Conservation (phyloP, 1,140 invertebrate genomes). For the Cydia fagiglandana region DNA sequence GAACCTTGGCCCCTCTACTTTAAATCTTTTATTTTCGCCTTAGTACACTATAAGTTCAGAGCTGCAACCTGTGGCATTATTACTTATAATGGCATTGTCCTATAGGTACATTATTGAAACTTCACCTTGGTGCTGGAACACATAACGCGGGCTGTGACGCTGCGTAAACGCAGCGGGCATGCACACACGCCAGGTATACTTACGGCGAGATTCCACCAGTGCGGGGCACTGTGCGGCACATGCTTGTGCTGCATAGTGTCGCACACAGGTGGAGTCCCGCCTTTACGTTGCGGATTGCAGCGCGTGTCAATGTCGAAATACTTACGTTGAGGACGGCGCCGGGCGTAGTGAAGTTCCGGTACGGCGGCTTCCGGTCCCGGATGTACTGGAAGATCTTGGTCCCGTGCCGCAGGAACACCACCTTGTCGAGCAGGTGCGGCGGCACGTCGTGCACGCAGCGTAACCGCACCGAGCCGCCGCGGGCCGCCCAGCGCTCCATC, state of each 20-base stretch:
- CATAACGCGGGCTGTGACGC: slow-evolving; percentile 83
- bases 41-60: too few relatives aligned
- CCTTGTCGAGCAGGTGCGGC: slow-evolving; percentile 82
- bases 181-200: slow-evolving; percentile 47
- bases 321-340: slow-evolving; percentile 88
- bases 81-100: too few relatives aligned
- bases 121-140: slow-evolving; percentile 84
- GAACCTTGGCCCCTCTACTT: too few relatives aligned
- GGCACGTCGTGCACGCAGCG: slow-evolving; percentile 83
- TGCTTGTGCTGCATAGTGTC: too few relatives aligned
- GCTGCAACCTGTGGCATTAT: too few relatives aligned
- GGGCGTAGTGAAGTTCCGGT: slow-evolving; percentile 82
- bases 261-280: too few relatives aligned
- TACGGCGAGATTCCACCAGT: too few relatives aligned
- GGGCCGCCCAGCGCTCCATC: slow-evolving; percentile 72
- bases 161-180: slow-evolving; percentile 80
- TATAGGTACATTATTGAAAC: too few relatives aligned
- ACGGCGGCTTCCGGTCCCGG: slow-evolving; percentile 86
- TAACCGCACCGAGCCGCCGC: slow-evolving; percentile 78
- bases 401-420: slow-evolving; percentile 87
- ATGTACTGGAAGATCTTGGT: slow-evolving; percentile 90
- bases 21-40: too few relatives aligned
- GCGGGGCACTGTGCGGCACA: too few relatives aligned
- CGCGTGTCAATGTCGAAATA: slow-evolving; percentile 45
- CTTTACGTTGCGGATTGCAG: slow-evolving; percentile 79